phyloP scores from a whole-genome alignment of 2,113 vertebrate genomes.

The Candoia aspera region DNA sequence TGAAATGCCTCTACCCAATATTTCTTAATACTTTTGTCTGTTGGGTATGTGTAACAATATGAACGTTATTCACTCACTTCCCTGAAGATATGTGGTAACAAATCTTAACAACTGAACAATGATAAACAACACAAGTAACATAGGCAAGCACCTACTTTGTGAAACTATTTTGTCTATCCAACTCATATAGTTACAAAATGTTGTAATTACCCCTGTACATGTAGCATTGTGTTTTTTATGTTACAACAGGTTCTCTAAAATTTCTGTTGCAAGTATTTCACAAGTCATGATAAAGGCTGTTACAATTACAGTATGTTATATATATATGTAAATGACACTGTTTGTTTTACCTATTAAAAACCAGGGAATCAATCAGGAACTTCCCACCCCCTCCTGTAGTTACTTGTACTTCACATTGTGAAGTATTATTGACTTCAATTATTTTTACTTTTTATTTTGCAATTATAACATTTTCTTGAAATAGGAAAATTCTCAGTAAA shows the following conservation, averaged over 20 bases:
- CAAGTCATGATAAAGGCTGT: not conserved
- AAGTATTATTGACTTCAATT: not conserved
- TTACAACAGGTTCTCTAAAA: not conserved
- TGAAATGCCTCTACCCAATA: not conserved
- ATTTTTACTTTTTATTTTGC: not conserved
- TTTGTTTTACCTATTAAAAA: not conserved
- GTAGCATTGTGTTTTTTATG: not conserved
- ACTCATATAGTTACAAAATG: not conserved
- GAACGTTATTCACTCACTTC: not conserved
- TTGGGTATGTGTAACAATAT: not conserved
- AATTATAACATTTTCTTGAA: not conserved
- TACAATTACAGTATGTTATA: not conserved
- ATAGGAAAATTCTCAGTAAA: not conserved
- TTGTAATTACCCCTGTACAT: not conserved
- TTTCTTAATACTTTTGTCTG: not conserved
- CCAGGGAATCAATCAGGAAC: not conserved
- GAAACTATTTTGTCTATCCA: no score
- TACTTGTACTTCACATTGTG: not conserved
- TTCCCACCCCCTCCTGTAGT: not conserved
- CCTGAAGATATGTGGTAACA: not conserved
- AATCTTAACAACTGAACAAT: not conserved
- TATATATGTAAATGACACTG: not conserved
- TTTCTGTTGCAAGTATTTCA: not conserved
- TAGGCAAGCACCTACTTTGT: not conserved
- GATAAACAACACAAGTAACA: not conserved